Conservation (phyloP, 1,140 invertebrate species). For the Drosophila ironensis region DNA sequence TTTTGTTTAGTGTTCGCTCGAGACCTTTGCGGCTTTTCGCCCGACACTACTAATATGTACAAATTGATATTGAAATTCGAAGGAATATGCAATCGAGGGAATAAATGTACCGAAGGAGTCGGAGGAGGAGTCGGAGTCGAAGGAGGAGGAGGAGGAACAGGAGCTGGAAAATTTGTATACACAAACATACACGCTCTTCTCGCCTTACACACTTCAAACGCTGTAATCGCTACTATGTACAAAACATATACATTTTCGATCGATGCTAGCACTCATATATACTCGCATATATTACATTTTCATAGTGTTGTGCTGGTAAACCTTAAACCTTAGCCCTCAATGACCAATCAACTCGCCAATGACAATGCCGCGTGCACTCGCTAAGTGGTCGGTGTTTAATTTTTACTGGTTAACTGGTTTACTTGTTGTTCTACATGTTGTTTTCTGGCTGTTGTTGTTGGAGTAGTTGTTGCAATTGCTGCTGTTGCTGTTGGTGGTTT, state of each 20-base stretch:
- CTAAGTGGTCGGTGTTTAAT: conserved; percentile 52
- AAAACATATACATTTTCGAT: conserved; percentile 44
- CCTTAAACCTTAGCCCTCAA: conserved; percentile 15
- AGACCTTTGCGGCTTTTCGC: conserved; percentile 15
- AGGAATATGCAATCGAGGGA: conserved; percentile 35
- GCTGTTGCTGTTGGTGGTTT: conserved; percentile 60
- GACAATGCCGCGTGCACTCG: conserved; percentile 18
- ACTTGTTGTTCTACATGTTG: conserved; percentile 41
- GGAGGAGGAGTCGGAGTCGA: conserved; percentile 1
- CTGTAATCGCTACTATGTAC: conserved; percentile 42
- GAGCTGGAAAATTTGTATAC: conserved; percentile 11
- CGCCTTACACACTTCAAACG: conserved; percentile 26
- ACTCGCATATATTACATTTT: background rate
- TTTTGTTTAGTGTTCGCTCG: background rate
- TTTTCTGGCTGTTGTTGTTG: conserved; percentile 20
- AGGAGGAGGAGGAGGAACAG: conserved; percentile 9
- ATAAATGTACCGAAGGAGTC: conserved; percentile 32
- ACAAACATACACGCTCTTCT: conserved; percentile 22
- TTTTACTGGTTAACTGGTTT: conserved; percentile 28
- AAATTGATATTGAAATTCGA: conserved; percentile 40
- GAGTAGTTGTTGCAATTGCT: conserved; percentile 16
- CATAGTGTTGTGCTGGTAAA: background rate
- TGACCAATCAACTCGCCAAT: conserved; percentile 39
- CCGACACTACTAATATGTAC: conserved; percentile 53
- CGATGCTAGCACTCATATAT: conserved; percentile 8